phyloP scores from a whole-genome alignment of 1,140 invertebrate species.

The Archegozetes longisetosus region DNA sequence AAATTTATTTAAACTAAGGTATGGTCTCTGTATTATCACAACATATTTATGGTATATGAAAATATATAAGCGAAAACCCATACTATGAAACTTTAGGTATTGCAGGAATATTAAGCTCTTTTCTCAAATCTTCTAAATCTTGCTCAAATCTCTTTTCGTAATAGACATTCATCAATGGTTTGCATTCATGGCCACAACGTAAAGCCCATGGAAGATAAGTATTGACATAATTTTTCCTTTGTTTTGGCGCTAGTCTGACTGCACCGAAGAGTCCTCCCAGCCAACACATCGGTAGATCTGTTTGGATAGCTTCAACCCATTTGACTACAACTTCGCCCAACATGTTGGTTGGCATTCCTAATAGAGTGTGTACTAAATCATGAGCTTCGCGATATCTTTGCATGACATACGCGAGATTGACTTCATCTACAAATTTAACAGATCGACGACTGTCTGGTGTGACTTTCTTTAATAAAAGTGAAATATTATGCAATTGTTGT shows the following conservation, averaged over 20 bases:
- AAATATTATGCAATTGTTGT: slow-evolving; percentile 19
- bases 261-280: slow-evolving; percentile 72
- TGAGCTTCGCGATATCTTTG: slow-evolving; percentile 90
- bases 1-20: not conserved
- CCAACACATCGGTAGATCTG: slow-evolving; percentile 73
- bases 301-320: slow-evolving; percentile 90
- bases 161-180: slow-evolving; percentile 64
- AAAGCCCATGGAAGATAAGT: slow-evolving; percentile 77
- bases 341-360: slow-evolving; percentile 92
- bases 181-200: slow-evolving; percentile 51
- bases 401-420: slow-evolving; percentile 85
- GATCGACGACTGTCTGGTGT: slow-evolving; percentile 72
- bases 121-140: slow-evolving; percentile 56
- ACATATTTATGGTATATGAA: not conserved
- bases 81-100: not conserved
- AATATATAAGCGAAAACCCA: not conserved
- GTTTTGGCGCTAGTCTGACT: slow-evolving; percentile 57
- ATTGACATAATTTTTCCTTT: slow-evolving; percentile 56
- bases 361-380: slow-evolving; percentile 76
- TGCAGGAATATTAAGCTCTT: slow-evolving; percentile 28
- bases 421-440: slow-evolving; percentile 80
- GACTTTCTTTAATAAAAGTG: slow-evolving; percentile 45
- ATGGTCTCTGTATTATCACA: not conserved
- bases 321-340: slow-evolving; percentile 68
- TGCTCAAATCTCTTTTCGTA: slow-evolving; percentile 91